A percentile compares a stretch with the other conserved stretches of the same genome.
Conservation (phyloP, 1,140 invertebrate genomes). For the Ips typographus region DNA sequence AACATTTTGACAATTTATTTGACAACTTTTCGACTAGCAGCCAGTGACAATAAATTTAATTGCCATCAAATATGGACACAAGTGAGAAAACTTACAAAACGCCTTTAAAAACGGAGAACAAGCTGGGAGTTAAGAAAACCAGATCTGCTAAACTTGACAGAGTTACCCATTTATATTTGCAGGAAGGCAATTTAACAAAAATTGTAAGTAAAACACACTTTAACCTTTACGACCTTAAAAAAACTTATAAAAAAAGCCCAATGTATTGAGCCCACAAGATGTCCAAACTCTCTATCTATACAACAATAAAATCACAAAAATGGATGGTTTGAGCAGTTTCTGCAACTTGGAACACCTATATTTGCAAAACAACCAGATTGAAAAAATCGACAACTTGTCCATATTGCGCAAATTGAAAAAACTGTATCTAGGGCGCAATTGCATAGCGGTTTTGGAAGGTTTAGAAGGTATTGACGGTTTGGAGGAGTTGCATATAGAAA, state of each 20-base stretch:
- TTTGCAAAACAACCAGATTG: constrained; percentile 68
- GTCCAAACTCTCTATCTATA: constrained; percentile 66
- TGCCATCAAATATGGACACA: too few species aligned
- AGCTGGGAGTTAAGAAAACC: too few species aligned
- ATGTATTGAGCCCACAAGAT: constrained; percentile 55
- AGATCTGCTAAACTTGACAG: constrained; percentile 21
- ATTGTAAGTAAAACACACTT: constrained; percentile 51
- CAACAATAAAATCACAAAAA: constrained; percentile 61
- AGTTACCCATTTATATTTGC: constrained; percentile 57
- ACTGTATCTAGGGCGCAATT: constrained; percentile 67
- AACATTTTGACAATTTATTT: too few species aligned
- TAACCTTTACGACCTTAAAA: not conserved
- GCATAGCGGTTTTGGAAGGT: constrained; percentile 68
- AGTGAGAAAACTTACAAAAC: constrained; percentile 3
- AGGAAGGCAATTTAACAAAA: constrained; percentile 54
- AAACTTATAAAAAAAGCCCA: constrained; percentile 34
- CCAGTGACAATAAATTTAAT: too few species aligned
- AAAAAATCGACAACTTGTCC: constrained; percentile 64
- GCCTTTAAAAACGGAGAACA: too few species aligned
- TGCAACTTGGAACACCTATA: constrained; percentile 66
- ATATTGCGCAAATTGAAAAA: constrained; percentile 61
- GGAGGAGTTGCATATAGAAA: constrained; percentile 67
- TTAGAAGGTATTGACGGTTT: constrained; percentile 61
- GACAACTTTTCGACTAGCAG: too few species aligned
- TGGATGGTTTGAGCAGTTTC: constrained; percentile 61